phyloP scores from a whole-genome alignment of 2,797 vertebrate genomes.

The Rhynchonycteris naso region DNA sequence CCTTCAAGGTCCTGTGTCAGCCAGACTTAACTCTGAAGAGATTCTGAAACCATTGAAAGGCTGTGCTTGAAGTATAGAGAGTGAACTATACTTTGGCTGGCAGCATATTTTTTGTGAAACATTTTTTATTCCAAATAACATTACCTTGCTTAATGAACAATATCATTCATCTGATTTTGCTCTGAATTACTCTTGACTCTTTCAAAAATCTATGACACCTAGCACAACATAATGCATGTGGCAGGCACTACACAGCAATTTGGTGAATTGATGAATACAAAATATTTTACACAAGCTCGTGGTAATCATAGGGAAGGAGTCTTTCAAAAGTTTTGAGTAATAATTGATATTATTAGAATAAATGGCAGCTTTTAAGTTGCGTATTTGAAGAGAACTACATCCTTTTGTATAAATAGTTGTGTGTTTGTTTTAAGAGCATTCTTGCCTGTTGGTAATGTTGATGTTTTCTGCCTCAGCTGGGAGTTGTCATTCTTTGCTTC shows the following conservation, averaged over 20 bases:
- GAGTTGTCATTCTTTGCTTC: not conserved
- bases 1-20: not conserved
- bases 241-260: not conserved
- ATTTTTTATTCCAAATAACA: not conserved
- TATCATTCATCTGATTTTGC: not conserved
- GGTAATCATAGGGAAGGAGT: not conserved
- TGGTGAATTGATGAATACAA: not conserved
- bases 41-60: not conserved
- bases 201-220: not conserved
- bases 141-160: not conserved
- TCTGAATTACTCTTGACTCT: constrained; percentile 21
- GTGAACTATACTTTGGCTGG: not conserved
- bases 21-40: not conserved
- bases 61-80: not conserved
- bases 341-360: not conserved
- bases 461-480: not conserved
- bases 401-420: not conserved
- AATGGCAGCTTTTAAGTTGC: not conserved
- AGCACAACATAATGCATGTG: not conserved
- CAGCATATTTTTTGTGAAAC: not conserved
- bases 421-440: not conserved
- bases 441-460: not conserved
- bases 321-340: not conserved
- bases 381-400: not conserved
- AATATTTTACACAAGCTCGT: not conserved